These are phyloP conservation scores for Netelia fuscicornis DNA, from an alignment of 2,888 invertebrate species.

Conservation along the genomic window DNA sequence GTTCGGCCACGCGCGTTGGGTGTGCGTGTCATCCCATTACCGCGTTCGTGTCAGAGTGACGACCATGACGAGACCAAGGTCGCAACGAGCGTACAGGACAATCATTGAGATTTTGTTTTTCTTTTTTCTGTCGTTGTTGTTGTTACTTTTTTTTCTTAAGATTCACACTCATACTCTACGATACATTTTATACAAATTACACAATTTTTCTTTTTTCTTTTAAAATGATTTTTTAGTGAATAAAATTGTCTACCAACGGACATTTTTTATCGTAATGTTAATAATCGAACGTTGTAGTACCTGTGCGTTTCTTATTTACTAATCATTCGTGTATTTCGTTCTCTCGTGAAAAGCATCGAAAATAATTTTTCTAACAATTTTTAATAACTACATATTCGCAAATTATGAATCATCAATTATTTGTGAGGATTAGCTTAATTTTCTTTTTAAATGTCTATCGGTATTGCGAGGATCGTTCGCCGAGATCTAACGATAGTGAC, in stretches of 20 bases:
- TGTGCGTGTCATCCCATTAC: slow-evolving; percentile 72
- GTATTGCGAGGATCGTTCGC: slow-evolving; percentile 36
- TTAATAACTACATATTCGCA: too few relatives aligned
- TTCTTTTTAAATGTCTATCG: not conserved
- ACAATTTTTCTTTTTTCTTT: not conserved
- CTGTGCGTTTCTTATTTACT: not conserved
- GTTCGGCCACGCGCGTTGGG: slow-evolving; percentile 73
- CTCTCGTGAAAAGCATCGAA: not conserved
- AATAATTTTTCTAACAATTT: not conserved
- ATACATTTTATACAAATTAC: not conserved
- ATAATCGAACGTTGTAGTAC: not conserved
- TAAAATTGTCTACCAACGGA: not conserved
- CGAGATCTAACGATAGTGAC: slow-evolving; percentile 5
- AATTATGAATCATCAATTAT: not conserved
- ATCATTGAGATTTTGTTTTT: slow-evolving; percentile 64
- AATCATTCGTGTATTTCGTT: not conserved
- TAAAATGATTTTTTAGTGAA: not conserved
- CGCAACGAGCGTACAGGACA: slow-evolving; percentile 69
- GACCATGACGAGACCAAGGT: slow-evolving; percentile 66
- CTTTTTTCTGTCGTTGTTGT: slow-evolving; percentile 26
- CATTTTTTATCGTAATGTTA: not conserved
- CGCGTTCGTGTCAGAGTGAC: slow-evolving; percentile 68
- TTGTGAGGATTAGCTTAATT: not conserved
- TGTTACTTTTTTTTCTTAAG: not conserved
- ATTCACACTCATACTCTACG: slow-evolving; percentile 13